These are phyloP conservation scores for Adoxophyes honmai DNA, from an alignment of 1,140 invertebrate genomes.

Conservation along the genomic window DNA sequence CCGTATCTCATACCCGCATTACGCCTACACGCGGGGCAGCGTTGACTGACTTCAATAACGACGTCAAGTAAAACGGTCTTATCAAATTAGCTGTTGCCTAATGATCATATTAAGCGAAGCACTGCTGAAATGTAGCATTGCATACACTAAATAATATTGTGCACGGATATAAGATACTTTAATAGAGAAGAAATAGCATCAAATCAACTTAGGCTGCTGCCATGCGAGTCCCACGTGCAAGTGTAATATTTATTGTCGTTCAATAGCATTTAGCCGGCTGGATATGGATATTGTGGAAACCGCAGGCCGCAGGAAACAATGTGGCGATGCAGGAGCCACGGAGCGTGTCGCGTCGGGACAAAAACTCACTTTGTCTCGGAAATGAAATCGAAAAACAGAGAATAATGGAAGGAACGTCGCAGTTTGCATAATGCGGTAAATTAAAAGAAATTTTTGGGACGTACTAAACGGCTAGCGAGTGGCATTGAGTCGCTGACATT, in stretches of 20 bases:
- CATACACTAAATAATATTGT: too few relatives aligned
- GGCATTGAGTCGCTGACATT: background rate
- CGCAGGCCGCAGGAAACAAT: conserved; percentile 54
- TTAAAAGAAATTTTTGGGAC: conserved; percentile 62
- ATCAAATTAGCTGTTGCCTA: too few relatives aligned
- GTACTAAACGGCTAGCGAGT: conserved; percentile 36
- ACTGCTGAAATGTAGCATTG: too few relatives aligned
- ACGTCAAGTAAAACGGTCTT: too few relatives aligned
- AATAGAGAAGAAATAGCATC: background rate
- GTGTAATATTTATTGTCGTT: conserved; percentile 31
- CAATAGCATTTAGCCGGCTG: conserved; percentile 41
- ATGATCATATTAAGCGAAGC: too few relatives aligned
- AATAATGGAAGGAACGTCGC: conserved; percentile 56
- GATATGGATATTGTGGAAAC: conserved; percentile 55
- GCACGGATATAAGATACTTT: too few relatives aligned
- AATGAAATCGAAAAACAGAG: conserved; percentile 58
- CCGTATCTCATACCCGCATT: background rate
- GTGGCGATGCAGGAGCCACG: conserved; percentile 40
- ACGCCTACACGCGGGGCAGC: too few relatives aligned
- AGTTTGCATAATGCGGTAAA: conserved; percentile 64
- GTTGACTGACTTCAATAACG: too few relatives aligned
- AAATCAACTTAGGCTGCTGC: background rate
- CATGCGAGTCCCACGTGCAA: conserved; percentile 1
- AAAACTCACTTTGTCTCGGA: conserved; percentile 62
- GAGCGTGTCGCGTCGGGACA: conserved; percentile 52